phyloP scores from a whole-genome alignment of 2,113 vertebrate genomes.

The Seriola aureovittata region DNA sequence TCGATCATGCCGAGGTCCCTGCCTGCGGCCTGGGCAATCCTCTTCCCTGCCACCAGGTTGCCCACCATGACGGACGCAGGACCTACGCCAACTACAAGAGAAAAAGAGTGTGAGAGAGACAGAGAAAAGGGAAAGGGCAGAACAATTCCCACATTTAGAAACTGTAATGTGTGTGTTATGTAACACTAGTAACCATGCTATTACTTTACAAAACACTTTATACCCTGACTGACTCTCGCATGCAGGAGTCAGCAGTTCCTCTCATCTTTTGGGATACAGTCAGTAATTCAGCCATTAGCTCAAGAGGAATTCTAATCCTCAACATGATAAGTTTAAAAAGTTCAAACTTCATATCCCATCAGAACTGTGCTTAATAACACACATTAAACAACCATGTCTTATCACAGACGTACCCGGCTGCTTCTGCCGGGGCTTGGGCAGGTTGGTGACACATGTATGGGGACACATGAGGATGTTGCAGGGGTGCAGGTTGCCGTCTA shows the following conservation, averaged over 20 bases:
- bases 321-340: too few species aligned
- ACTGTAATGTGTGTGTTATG: slow-evolving; percentile 7
- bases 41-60: slow-evolving; percentile 97
- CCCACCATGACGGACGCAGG: slow-evolving; percentile 98
- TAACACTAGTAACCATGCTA: slow-evolving; percentile 4
- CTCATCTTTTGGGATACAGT: neutral
- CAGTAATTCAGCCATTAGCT: neutral
- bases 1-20: slow-evolving; percentile 96
- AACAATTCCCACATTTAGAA: neutral
- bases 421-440: slow-evolving; percentile 97
- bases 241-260: neutral
- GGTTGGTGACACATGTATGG: slow-evolving; percentile 97
- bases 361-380: neutral
- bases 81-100: slow-evolving; percentile 89
- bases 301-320: neutral
- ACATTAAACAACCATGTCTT: neutral
- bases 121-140: neutral
- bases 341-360: too few species aligned
- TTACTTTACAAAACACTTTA: slow-evolving; percentile 17
- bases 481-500: slow-evolving; percentile 95
- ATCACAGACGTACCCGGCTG: slow-evolving; percentile 89
- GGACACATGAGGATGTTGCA: slow-evolving; percentile 99
- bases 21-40: slow-evolving; percentile 97
- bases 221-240: neutral
- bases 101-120: neutral